Evolutionary conservation across 1,140 invertebrate species (phyloP).

Genomic region (Papilio glaucus): DNA sequence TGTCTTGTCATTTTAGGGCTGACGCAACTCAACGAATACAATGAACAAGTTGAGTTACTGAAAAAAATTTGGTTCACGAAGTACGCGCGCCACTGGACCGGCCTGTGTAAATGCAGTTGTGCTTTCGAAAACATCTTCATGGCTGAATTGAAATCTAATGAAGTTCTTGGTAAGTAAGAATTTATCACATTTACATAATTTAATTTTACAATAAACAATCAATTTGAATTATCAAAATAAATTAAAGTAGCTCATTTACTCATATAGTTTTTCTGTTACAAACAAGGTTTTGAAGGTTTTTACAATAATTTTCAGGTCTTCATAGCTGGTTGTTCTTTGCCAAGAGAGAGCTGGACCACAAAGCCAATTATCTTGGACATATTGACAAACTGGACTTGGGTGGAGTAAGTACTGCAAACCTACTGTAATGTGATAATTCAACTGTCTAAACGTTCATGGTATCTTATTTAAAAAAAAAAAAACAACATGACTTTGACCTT

Average conservation of each 20-base stretch:
- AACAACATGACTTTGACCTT: no score
- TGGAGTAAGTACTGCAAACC: constrained; percentile 60
- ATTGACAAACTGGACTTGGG: constrained; percentile 76
- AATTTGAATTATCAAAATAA: no score
- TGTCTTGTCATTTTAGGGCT: constrained; percentile 54
- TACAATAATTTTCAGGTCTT: constrained; percentile 55
- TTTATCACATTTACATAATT: no score
- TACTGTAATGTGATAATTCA: no score
- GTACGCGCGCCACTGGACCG: constrained; percentile 80
- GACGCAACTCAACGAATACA: constrained; percentile 76
- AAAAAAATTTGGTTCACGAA: constrained; percentile 81
- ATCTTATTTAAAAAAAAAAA: no score
- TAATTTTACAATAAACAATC: no score
- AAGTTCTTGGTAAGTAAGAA: constrained; percentile 65
- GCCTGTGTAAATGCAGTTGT: constrained; percentile 78
- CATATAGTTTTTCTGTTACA: no score
- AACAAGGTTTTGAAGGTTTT: not conserved
- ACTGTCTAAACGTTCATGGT: no score
- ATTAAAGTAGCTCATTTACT: no score
- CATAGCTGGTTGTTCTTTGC: constrained; percentile 81
- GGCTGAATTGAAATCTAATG: constrained; percentile 76
- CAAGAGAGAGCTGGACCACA: constrained; percentile 73
- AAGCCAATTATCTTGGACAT: constrained; percentile 77
- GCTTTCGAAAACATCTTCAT: constrained; percentile 80
- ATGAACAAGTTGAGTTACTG: constrained; percentile 72